Evolutionary conservation across 2,888 invertebrate species (phyloP).

Genomic region (Hemaris fuciformis): DNA sequence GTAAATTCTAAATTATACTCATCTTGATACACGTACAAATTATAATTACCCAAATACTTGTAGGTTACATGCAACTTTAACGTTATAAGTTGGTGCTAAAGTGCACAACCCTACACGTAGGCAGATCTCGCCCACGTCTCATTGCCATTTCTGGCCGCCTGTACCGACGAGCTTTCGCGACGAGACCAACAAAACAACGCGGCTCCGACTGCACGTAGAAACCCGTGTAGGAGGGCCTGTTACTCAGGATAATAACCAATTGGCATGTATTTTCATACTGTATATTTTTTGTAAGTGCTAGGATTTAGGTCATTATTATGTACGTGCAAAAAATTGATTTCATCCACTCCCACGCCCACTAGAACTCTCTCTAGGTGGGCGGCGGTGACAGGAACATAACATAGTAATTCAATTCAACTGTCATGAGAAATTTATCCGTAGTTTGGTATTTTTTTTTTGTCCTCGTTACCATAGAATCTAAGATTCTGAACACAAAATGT

Average conservation of each 20-base stretch:
- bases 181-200: conserved; percentile 27
- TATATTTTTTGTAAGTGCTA: neutral
- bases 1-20: too few relatives aligned
- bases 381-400: neutral
- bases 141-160: conserved; percentile 52
- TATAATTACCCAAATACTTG: too few relatives aligned
- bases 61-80: too few relatives aligned
- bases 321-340: neutral
- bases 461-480: too few relatives aligned
- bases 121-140: conserved; percentile 40
- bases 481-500: too few relatives aligned
- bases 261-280: neutral
- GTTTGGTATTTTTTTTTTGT: too few relatives aligned
- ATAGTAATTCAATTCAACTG: neutral
- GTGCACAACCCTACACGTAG: conserved; percentile 31
- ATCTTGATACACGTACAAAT: too few relatives aligned
- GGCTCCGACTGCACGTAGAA: conserved; percentile 44
- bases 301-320: neutral
- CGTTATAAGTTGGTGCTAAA: conserved; percentile 23
- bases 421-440: neutral
- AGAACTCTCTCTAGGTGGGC: neutral
- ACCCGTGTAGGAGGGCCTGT: conserved; percentile 62
- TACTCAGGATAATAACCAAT: conserved; percentile 32
- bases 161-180: conserved; percentile 54
- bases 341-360: neutral